Evolutionary conservation across 2,797 vertebrate genomes (phyloP), one percentile per base, ranked within the genome.

Genomic region (Okamejei kenojei): DNA sequence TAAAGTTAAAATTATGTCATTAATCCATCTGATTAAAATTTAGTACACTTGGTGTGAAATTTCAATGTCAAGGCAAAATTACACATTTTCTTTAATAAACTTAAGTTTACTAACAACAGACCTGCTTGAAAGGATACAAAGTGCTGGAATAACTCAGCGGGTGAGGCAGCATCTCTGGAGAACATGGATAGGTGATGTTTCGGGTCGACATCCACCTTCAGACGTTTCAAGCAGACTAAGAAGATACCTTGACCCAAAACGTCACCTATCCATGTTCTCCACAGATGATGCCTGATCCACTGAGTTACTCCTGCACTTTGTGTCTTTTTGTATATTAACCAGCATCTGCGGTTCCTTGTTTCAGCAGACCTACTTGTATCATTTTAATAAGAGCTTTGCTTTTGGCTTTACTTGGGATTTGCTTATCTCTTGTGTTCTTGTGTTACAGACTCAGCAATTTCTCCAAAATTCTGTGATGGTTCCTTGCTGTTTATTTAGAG

Each of bases 401-500:
- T 58, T 90, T 90, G 80, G 81, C 80, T 77, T 93, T 93, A 26
- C 91, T 23, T 61, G 81, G 58, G 54, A 61, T 84, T 61, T 91
- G 71, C 65, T 74, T 54, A 74, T 26, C 26, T 23, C 68, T 17
- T 74, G 45, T 54, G 32, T 74, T 73, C 10, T 78, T 74, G 38
- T 74, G 15, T 74, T 63, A 65, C 58, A 90, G 71, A 65, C 68
- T 93, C 45, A 90, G 15, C 61, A 68, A 21, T 71, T 45, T 65
- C 79, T 81, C 78, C 61, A 35, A 38, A 78, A 61, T 79, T 94
- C 95, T 94, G 54, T 63, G 23, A 23, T 94, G 94, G 94, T 95
- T 96, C 94, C 94, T 96, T 94, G 95, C 96, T 95, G 95, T 95
- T 19, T 93, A 94, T 95, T 95, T 61, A 76, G 38, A 74, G 45